Evolutionary conservation across 1,140 invertebrate species (phyloP).

Genomic region (fruit fly (Drosophila melanogaster)): DNA sequence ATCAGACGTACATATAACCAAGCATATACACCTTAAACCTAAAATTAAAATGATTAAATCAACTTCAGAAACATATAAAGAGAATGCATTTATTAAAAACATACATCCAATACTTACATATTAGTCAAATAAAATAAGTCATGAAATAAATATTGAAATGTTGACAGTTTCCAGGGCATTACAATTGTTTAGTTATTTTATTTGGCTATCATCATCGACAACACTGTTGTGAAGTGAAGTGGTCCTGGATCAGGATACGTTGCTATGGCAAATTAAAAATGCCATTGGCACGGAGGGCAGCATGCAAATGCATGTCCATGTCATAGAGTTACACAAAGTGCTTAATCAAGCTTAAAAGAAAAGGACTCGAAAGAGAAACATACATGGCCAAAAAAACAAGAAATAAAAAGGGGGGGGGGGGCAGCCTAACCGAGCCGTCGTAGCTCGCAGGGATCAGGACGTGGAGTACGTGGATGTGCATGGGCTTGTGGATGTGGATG

Average conservation of each 20-base stretch:
- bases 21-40: too few relatives aligned
- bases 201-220: neutral
- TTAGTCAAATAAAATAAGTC: neutral
- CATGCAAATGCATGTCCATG: constrained; percentile 68
- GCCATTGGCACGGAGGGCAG: constrained; percentile 55
- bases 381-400: constrained; percentile 27
- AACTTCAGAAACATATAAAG: too few relatives aligned
- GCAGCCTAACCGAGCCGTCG: constrained; percentile 17
- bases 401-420: constrained; percentile 18
- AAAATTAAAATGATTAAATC: too few relatives aligned
- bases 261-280: constrained; percentile 74
- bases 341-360: constrained; percentile 81
- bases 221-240: constrained; percentile 10
- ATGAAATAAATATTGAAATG: neutral
- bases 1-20: too few relatives aligned
- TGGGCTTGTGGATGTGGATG: too few relatives aligned
- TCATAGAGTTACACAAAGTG: constrained; percentile 81
- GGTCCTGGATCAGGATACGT: constrained; percentile 31
- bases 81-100: too few relatives aligned
- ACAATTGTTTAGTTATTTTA: neutral
- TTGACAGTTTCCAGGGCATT: too few relatives aligned
- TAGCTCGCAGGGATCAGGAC: neutral
- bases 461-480: neutral
- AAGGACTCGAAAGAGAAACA: constrained; percentile 69
- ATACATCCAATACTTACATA: too few relatives aligned